Percentiles rank a stretch among this genome's conserved stretches.
Evolutionary conservation across 2,113 vertebrate species (phyloP).

Genomic region (Oncorhynchus tshawytscha): DNA sequence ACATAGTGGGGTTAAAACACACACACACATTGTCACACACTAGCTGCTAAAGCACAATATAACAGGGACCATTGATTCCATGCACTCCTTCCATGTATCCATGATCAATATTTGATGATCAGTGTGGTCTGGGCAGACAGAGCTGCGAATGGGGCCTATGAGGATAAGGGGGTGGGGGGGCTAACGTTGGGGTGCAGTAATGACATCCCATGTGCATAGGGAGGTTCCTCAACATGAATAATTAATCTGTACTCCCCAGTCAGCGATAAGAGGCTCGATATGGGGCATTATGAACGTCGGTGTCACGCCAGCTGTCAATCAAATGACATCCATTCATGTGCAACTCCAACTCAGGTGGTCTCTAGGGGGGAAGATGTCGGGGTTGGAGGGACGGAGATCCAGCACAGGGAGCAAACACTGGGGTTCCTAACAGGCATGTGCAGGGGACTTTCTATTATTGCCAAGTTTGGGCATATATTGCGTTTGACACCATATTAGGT

Average conservation of each 20-base stretch:
- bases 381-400: constrained; percentile 12
- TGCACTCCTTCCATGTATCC: constrained; percentile 63
- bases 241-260: constrained; percentile 62
- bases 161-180: constrained; percentile 28
- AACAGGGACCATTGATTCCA: constrained; percentile 67
- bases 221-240: constrained; percentile 65
- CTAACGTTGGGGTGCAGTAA: constrained; percentile 38
- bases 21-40: not conserved
- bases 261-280: constrained; percentile 64
- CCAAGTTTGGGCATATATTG: constrained; percentile 64
- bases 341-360: constrained; percentile 33
- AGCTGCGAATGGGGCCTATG: constrained; percentile 44
- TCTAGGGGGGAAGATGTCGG: constrained; percentile 37
- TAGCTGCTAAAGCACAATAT: constrained; percentile 43
- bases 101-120: constrained; percentile 74
- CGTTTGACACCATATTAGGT: not conserved
- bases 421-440: constrained; percentile 11
- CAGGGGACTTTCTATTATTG: constrained; percentile 14
- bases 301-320: constrained; percentile 68
- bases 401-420: constrained; percentile 19
- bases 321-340: constrained; percentile 60
- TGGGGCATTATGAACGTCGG: constrained; percentile 56
- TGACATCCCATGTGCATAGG: constrained; percentile 52
- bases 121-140: constrained; percentile 37
- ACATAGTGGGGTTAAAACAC: not conserved